Conservation (phyloP, 2,888 invertebrate genomes). For the Hedya salicella region DNA sequence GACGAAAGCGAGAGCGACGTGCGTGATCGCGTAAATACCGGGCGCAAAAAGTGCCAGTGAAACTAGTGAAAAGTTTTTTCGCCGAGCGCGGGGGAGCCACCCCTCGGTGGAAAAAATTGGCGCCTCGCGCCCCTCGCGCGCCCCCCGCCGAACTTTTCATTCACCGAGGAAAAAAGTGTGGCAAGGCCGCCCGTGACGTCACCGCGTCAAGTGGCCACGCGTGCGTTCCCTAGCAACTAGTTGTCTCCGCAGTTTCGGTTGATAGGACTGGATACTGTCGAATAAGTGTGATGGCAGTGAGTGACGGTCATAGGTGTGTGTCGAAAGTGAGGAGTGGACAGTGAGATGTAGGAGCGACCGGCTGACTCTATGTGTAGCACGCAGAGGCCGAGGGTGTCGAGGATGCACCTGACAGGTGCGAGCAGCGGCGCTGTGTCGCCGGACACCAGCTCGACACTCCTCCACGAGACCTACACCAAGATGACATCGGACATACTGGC, state of each 20-base stretch:
- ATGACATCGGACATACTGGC: conserved; percentile 96
- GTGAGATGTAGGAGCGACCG: conserved; percentile 70
- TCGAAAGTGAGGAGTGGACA: conserved; percentile 59
- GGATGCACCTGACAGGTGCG: conserved; percentile 84
- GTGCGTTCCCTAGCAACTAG: conserved; percentile 82
- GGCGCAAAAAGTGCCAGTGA: conserved; percentile 83
- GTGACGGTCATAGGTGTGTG: conserved; percentile 63
- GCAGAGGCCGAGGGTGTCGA: conserved; percentile 79
- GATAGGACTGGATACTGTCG: conserved; percentile 50
- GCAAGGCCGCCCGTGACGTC: conserved; percentile 85
- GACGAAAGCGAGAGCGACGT: conserved; percentile 72
- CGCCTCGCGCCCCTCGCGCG: conserved; percentile 78
- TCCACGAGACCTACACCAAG: conserved; percentile 94
- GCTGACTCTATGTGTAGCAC: conserved; percentile 81
- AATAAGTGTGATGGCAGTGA: conserved; percentile 56
- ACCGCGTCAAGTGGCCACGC: conserved; percentile 81
- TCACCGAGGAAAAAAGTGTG: conserved; percentile 86
- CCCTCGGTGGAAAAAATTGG: conserved; percentile 81
- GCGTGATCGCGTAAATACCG: conserved; percentile 80
- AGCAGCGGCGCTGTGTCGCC: conserved; percentile 87
- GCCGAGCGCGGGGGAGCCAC: conserved; percentile 78
- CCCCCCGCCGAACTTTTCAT: conserved; percentile 87
- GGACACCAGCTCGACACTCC: conserved; percentile 88
- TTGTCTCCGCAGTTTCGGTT: conserved; percentile 58
- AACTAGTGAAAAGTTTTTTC: conserved; percentile 84